Evolutionary conservation across 2,797 vertebrate species (phyloP), one percentile per base, ranked within the genome.

Genomic region (Tympanoctomys barrerae): DNA sequence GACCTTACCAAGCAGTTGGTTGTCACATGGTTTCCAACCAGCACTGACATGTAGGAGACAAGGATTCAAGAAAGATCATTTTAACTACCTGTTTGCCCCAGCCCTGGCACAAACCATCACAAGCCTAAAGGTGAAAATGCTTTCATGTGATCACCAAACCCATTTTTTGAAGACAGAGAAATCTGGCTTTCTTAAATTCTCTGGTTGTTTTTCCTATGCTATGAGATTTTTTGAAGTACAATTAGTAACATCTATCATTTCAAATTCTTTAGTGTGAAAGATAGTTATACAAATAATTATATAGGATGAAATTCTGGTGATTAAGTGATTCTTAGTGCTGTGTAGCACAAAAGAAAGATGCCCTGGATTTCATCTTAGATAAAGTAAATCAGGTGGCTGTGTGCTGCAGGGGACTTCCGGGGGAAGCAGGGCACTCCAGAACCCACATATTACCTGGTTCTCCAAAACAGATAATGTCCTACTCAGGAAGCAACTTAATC

Each of bases 391-490:
- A 61, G 24, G 39, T 94, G 77, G 22, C 31, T 84, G 16, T 89
- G 36, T 81, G 21, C 9, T 42, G 31, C 24, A 52, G 3, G 16
- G 92, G 87, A 57, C 13, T 82, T 89, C 68, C 1, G 16, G 13
- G 19, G 21, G 0, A 71, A 36, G 52, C 24, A 49, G 52, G 66
- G 18, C 24, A 62, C n/a, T 39, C 33, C 70, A 36, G 39, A 22
- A 10, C 1, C 46, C 62, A 13, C 10, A 7, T 42, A 36, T 84
- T 68, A 81, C 31, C 31, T 91, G 18, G 28, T 33, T 93, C 52
- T 71, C 61, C 39, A 94, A 66, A 87, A 85, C 84, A 77, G 33
- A 71, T 46, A 12, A 66, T 92, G 95, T 87, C 12, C 28, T 89
- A 49, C 10, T 89, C 31, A 77, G 28, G 46, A 73, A 89, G 5